phyloP scores from a whole-genome alignment of 2,888 invertebrate species.

The Scaeva pyrastri region DNA sequence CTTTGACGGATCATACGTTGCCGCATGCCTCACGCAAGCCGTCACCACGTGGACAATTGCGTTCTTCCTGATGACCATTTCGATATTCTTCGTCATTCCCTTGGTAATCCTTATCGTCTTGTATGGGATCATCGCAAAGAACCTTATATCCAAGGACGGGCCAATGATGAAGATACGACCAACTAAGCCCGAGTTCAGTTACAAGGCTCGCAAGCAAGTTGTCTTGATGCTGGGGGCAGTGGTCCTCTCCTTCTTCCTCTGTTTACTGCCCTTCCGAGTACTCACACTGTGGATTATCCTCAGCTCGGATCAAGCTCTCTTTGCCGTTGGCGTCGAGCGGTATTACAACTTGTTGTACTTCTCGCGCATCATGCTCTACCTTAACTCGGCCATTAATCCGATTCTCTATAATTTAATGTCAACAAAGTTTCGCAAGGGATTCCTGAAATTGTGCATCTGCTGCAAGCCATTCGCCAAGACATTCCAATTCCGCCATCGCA shows the following conservation, averaged over 20 bases:
- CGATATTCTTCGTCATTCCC: constrained; percentile 92
- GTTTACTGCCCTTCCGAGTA: constrained; percentile 93
- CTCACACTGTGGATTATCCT: constrained; percentile 93
- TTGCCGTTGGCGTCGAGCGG: constrained; percentile 89
- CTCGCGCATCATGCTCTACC: constrained; percentile 93
- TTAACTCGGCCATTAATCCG: constrained; percentile 96
- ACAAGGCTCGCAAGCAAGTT: constrained; percentile 91
- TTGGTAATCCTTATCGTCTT: constrained; percentile 91
- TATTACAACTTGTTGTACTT: constrained; percentile 94
- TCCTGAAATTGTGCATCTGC: constrained; percentile 88
- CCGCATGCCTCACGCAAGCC: constrained; percentile 92
- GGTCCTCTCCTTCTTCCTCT: constrained; percentile 94
- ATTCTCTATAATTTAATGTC: constrained; percentile 97
- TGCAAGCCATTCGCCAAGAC: constrained; percentile 76
- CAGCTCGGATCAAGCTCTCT: constrained; percentile 88
- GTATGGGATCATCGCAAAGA: constrained; percentile 93
- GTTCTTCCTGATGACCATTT: constrained; percentile 91
- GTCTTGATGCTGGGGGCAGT: constrained; percentile 94
- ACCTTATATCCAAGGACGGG: constrained; percentile 88
- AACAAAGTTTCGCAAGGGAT: constrained; percentile 93
- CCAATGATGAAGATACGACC: constrained; percentile 88
- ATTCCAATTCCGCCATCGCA: constrained; percentile 79
- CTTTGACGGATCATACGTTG: constrained; percentile 88
- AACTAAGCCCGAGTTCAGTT: constrained; percentile 89
- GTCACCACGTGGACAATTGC: constrained; percentile 90